phyloP scores from a whole-genome alignment of 2,797 vertebrate species.

The Oreortyx pictus region DNA sequence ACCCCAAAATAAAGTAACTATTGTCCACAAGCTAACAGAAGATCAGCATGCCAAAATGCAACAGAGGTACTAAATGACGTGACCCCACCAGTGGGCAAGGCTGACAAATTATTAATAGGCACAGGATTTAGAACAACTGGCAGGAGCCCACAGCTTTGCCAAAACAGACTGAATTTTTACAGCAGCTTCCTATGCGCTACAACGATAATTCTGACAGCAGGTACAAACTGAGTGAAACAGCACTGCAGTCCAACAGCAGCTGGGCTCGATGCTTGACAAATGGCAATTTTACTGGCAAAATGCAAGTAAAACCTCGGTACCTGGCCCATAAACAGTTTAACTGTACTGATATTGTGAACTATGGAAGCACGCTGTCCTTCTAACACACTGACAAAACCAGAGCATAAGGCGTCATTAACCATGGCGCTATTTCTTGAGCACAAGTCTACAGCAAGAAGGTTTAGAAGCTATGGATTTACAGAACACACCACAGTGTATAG shows the following conservation, averaged over 20 bases:
- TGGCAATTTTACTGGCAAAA: background rate
- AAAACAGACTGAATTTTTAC: background rate
- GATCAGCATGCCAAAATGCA: background rate
- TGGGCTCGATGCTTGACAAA: background rate
- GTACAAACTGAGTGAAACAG: background rate
- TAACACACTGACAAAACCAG: accelerated
- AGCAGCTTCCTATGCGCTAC: background rate
- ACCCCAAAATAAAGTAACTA: background rate
- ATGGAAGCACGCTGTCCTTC: background rate
- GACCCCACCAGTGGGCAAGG: background rate
- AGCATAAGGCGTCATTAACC: background rate
- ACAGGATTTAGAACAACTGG: background rate
- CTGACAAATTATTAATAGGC: background rate
- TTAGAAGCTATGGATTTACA: background rate
- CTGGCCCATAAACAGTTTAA: background rate
- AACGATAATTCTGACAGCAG: background rate
- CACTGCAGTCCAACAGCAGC: background rate
- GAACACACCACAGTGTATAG: accelerated
- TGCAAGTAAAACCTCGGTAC: background rate
- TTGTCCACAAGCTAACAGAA: background rate
- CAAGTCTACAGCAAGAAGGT: background rate
- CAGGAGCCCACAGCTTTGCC: background rate
- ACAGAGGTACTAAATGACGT: background rate
- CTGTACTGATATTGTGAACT: too few relatives aligned
- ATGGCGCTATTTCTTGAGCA: background rate